These are phyloP conservation scores for Poeciliopsis prolifica DNA, from an alignment of 2,113 vertebrate species.

Conservation along the genomic window DNA sequence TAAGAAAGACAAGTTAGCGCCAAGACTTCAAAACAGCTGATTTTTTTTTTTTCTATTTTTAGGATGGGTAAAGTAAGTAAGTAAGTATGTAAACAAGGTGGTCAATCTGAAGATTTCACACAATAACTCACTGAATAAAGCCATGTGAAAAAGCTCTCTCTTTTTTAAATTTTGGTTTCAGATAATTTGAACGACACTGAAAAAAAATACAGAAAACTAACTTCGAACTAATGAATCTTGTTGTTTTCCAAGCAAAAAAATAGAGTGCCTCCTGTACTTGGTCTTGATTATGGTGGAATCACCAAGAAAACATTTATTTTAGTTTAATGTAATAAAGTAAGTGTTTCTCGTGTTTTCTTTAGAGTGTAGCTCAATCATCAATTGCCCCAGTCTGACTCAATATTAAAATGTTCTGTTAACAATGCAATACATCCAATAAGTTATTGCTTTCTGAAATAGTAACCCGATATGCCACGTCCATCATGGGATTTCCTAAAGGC, in stretches of 20 bases:
- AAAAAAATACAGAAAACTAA: conserved; percentile 11
- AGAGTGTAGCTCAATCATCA: conserved; percentile 14
- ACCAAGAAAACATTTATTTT: conserved; percentile 39
- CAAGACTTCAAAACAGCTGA: conserved; percentile 19
- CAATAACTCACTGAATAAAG: conserved; percentile 51
- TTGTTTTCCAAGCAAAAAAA: conserved; percentile 44
- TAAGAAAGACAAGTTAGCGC: conserved; percentile 14
- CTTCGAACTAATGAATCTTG: conserved; percentile 24
- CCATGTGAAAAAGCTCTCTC: conserved; percentile 15
- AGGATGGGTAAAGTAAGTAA: conserved; percentile 7
- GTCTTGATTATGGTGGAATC: conserved; percentile 36
- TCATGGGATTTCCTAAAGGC: conserved; percentile 67
- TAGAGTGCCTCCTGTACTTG: conserved; percentile 57
- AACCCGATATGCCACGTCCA: conserved; percentile 27
- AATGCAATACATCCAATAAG: conserved; percentile 37
- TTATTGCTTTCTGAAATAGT: conserved; percentile 41
- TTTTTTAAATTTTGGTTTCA: conserved; percentile 8
- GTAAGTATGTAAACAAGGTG: conserved; percentile 6
- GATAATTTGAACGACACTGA: conserved; percentile 4
- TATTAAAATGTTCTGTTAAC: conserved; percentile 32
- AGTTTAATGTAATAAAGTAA: conserved; percentile 17
- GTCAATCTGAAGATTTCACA: conserved; percentile 23
- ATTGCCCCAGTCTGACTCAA: conserved; percentile 25
- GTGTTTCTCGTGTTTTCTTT: conserved; percentile 19
- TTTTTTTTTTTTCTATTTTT: conserved; percentile 6